phyloP scores from a whole-genome alignment of 2,797 vertebrate genomes.

The Centropyge bicolor region DNA sequence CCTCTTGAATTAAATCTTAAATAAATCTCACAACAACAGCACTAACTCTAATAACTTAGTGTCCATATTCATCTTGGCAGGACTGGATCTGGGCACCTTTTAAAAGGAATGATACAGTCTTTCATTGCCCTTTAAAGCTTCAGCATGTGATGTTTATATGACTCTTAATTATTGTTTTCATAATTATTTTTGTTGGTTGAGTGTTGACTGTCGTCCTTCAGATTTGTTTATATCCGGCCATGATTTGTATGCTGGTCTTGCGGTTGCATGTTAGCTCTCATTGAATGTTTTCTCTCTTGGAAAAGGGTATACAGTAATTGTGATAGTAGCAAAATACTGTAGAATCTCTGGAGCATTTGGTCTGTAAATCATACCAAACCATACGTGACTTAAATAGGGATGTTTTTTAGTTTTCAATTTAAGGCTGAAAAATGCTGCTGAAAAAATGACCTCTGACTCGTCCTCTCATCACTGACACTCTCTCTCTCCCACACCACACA shows the following conservation, averaged over 20 bases:
- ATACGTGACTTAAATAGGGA: neutral
- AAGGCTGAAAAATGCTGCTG: too few relatives aligned
- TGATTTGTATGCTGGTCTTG: neutral
- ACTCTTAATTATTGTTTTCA: neutral
- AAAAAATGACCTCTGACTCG: constrained; percentile 5
- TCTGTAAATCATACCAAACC: constrained; percentile 6
- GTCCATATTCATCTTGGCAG: neutral
- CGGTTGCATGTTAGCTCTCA: neutral
- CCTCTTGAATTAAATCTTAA: neutral
- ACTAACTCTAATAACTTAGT: constrained; percentile 7
- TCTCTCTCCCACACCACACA: constrained; percentile 4
- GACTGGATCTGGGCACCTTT: neutral
- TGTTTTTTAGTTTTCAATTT: neutral
- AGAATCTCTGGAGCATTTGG: constrained; percentile 10
- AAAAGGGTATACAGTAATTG: neutral
- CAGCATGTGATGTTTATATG: neutral
- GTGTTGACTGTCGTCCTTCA: neutral
- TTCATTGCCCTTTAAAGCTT: neutral
- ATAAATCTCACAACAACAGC: neutral
- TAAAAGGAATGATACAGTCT: neutral
- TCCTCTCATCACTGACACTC: neutral
- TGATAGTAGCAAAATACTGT: neutral
- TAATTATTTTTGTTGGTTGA: neutral
- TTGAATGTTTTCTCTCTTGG: neutral
- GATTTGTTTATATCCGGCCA: neutral